Percentiles rank a stretch among this genome's conserved stretches.
Conservation (phyloP, 2,113 vertebrate species). For the Caloenas nicobarica region DNA sequence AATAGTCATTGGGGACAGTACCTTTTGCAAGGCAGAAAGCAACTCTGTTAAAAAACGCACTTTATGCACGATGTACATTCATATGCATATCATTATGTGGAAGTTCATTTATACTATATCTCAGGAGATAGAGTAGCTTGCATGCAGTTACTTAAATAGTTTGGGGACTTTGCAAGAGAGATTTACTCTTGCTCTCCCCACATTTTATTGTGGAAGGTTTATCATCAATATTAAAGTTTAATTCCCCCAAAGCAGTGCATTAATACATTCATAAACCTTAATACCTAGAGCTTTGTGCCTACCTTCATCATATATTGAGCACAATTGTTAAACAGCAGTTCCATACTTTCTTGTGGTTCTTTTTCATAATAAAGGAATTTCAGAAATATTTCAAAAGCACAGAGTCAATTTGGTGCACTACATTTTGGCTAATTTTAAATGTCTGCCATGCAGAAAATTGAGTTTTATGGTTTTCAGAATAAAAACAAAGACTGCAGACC, state of each 20-base stretch:
- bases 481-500: conserved; percentile 16
- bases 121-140: conserved; percentile 4
- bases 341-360: not conserved
- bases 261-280: conserved; percentile 79
- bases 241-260: conserved; percentile 75
- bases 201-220: conserved; percentile 75
- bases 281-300: conserved; percentile 62
- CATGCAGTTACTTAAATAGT: conserved; percentile 52
- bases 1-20: conserved; percentile 26
- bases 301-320: conserved; percentile 22
- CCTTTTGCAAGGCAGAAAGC: conserved; percentile 1
- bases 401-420: not conserved
- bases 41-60: not conserved
- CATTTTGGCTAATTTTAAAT: not conserved
- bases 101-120: not conserved
- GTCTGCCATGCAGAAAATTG: conserved; percentile 37
- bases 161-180: conserved; percentile 44
- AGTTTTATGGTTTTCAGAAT: conserved; percentile 9
- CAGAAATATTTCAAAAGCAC: not conserved
- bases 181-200: conserved; percentile 55
- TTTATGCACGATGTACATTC: not conserved
- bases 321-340: not conserved
- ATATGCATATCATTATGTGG: not conserved
- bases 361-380: conserved; percentile 24
- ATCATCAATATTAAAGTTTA: conserved; percentile 80